Conservation (phyloP, 2,113 vertebrate genomes). For the Rhipidura dahli region DNA sequence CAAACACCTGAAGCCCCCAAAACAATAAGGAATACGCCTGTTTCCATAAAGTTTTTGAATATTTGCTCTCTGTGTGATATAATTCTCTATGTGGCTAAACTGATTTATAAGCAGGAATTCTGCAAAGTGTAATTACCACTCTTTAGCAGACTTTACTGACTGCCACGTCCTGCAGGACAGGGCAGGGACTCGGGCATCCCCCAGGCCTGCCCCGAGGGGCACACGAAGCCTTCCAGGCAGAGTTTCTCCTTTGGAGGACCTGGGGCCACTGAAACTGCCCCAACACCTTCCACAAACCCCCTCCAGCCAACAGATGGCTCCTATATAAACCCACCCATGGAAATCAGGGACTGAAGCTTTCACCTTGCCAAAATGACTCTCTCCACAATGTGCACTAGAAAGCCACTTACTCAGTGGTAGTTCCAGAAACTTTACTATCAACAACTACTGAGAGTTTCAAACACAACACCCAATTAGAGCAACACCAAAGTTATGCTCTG, state of each 20-base stretch:
- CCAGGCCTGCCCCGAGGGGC: background rate
- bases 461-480: background rate
- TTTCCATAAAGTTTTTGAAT: background rate
- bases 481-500: background rate
- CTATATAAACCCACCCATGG: background rate
- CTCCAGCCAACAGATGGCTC: background rate
- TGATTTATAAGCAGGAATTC: background rate
- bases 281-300: background rate
- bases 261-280: background rate
- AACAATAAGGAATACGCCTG: background rate
- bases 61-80: background rate
- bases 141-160: background rate
- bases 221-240: background rate
- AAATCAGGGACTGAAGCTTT: background rate
- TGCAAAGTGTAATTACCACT: accelerated
- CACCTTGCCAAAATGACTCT: background rate
- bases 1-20: background rate
- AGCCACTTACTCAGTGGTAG: background rate
- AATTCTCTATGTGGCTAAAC: background rate
- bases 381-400: background rate
- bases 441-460: background rate
- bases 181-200: background rate
- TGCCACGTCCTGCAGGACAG: accelerated
- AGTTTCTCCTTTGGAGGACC: background rate
- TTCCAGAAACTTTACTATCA: background rate